Conservation (phyloP, 2,888 invertebrate genomes). For the Miltochrista miniata region DNA sequence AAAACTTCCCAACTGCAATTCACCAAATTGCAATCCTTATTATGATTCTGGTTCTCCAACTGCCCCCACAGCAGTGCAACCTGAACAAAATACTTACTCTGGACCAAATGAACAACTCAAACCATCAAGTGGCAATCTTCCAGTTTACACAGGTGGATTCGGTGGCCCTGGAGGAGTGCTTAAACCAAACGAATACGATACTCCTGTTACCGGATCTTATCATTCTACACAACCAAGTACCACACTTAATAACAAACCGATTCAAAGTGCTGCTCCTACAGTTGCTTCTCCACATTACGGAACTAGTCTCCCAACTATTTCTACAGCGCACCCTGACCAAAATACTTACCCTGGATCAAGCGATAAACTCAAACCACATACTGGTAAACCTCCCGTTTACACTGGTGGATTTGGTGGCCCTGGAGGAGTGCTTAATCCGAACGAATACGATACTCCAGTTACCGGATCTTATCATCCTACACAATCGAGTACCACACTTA, state of each 20-base stretch:
- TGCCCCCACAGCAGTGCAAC: slow-evolving; percentile 3
- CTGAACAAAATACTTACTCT: slow-evolving; percentile 5
- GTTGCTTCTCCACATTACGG: slow-evolving; percentile 8
- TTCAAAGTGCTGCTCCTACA: slow-evolving; percentile 1
- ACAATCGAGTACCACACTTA: slow-evolving; percentile 6
- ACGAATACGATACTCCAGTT: slow-evolving; percentile 14
- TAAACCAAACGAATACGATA: slow-evolving; percentile 21
- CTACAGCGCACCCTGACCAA: slow-evolving; percentile 5
- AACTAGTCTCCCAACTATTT: slow-evolving; percentile 1
- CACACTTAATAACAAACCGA: slow-evolving; percentile 7
- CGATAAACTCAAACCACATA: slow-evolving; percentile 6
- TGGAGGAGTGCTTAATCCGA: slow-evolving; percentile 22
- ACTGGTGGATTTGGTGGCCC: slow-evolving; percentile 32
- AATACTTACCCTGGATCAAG: slow-evolving; percentile 2
- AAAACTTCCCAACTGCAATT: slow-evolving; percentile 4
- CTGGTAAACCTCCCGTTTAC: slow-evolving; percentile 21
- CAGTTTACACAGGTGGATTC: slow-evolving; percentile 27
- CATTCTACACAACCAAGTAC: slow-evolving; percentile 9
- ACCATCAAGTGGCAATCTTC: slow-evolving; percentile 13
- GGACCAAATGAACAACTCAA: slow-evolving; percentile 7
- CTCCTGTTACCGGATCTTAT: slow-evolving; percentile 3
- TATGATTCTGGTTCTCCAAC: not conserved
- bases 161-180: slow-evolving; percentile 28
- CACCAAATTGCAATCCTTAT: slow-evolving; percentile 12
- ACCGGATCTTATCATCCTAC: slow-evolving; percentile 6